phyloP scores from a whole-genome alignment of 2,888 invertebrate genomes.

The Zonitis immaculata region DNA sequence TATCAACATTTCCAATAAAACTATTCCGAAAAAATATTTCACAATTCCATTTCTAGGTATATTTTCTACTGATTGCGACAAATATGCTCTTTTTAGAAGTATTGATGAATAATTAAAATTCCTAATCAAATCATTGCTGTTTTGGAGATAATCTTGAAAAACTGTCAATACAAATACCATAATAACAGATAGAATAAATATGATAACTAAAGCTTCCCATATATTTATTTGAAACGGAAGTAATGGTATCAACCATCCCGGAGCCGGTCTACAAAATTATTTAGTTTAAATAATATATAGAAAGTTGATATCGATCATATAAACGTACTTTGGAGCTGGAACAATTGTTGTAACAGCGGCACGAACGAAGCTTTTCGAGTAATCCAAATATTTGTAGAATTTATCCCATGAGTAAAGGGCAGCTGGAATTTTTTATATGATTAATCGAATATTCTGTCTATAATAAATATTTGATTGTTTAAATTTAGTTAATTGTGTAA shows the following conservation, averaged over 20 bases:
- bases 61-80: neutral
- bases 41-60: constrained; percentile 14
- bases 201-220: neutral
- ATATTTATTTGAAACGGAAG: constrained; percentile 53
- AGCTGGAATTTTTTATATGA: constrained; percentile 36
- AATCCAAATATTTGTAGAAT: constrained; percentile 56
- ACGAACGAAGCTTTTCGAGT: constrained; percentile 55
- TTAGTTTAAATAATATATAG: neutral
- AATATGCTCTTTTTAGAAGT: neutral
- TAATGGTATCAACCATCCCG: constrained; percentile 60
- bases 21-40: constrained; percentile 50
- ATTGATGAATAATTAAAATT: neutral
- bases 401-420: constrained; percentile 58
- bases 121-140: neutral
- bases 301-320: too few relatives aligned
- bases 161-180: neutral
- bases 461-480: too few relatives aligned
- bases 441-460: too few relatives aligned
- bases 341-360: constrained; percentile 61
- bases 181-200: neutral
- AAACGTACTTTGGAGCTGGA: constrained; percentile 59
- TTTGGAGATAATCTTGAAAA: neutral
- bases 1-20: constrained; percentile 55
- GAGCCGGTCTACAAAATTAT: constrained; percentile 48
- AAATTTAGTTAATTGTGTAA: too few relatives aligned